Evolutionary conservation across 2,888 invertebrate genomes (phyloP).

Genomic region (Eristalis intricaria): DNA sequence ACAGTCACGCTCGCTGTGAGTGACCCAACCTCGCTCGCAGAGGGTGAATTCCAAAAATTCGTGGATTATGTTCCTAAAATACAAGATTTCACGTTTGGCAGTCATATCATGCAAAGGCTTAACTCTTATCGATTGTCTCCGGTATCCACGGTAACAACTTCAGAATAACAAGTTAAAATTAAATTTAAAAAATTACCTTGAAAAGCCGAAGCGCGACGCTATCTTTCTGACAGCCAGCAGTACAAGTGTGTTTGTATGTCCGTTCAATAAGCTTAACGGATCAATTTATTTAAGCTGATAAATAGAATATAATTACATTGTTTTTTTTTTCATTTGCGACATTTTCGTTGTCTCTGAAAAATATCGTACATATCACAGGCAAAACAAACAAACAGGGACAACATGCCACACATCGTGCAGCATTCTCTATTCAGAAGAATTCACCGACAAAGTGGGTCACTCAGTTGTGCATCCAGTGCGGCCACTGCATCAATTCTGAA

Average conservation of each 20-base stretch:
- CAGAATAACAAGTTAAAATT: no score
- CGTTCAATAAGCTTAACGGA: background rate
- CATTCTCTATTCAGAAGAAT: background rate
- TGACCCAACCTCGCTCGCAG: no score
- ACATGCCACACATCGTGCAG: background rate
- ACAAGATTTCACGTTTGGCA: no score
- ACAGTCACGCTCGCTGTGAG: no score
- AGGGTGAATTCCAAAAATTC: no score
- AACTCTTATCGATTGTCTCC: no score
- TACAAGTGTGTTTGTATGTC: background rate
- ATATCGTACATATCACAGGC: constrained; percentile 55
- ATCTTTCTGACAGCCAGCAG: background rate
- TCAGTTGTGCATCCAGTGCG: constrained; percentile 79
- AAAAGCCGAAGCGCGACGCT: background rate
- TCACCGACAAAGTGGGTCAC: background rate
- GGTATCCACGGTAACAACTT: no score
- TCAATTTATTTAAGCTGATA: background rate
- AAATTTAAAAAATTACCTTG: no score
- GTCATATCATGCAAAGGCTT: no score
- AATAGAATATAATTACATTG: background rate
- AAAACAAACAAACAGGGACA: constrained; percentile 5
- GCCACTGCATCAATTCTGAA: constrained; percentile 84
- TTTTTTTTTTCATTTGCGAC: constrained; percentile 63
- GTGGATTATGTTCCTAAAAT: no score
- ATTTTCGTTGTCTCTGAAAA: constrained; percentile 69